Base-by-base conservation (phyloP, 2,888 invertebrate genomes). In the Drosophila neotestacea region DNA sequence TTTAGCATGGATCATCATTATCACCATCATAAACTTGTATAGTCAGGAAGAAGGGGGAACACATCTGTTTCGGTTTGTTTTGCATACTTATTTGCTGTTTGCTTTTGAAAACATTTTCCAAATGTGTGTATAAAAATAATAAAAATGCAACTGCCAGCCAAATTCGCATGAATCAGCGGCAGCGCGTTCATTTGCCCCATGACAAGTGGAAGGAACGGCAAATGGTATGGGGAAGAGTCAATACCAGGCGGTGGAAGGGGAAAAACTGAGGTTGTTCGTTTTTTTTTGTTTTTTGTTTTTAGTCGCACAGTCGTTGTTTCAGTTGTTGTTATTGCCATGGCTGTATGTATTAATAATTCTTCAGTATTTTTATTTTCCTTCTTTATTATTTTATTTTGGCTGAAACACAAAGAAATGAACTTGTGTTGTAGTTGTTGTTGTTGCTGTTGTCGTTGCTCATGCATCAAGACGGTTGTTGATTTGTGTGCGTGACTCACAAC, bases 401-500 rank as follows among this genome's bases (percentile, higher is more conserved):
- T 46, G 28, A 30, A 66, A 65, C 73, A 62, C 67, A 73, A 72
- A 72, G 73, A 47, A 66, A 55, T 30, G 32, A 56, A 63, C 48
- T 54, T 63, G 32, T 54, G 32, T 59, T 64, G 34, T 54, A 41
- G 44, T 52, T 48, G 34, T 58, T 41, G 51, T 30, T 27, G 13
- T 28, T 47, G 51, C 16, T n/a, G 30, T 10, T 59, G 32, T 48
- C 36, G 36, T 39, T 67, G 41, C 34, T 70, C 32, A 55, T 59
- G 50, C 70, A 54, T 42, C 44, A 16, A 22, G 36, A 34, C 34
- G 28, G 27, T 28, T 63, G 70, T 60, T 63, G 59, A 41, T 73
- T 50, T 59, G 56, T 70, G 64, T 68, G 76, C 50, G 64, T 79
- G 83, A 79, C 62, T 77, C 68, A 77, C 41, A 50, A 42, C 16